Conservation (phyloP, 1,140 invertebrate species). For the Drosophila funebris region DNA sequence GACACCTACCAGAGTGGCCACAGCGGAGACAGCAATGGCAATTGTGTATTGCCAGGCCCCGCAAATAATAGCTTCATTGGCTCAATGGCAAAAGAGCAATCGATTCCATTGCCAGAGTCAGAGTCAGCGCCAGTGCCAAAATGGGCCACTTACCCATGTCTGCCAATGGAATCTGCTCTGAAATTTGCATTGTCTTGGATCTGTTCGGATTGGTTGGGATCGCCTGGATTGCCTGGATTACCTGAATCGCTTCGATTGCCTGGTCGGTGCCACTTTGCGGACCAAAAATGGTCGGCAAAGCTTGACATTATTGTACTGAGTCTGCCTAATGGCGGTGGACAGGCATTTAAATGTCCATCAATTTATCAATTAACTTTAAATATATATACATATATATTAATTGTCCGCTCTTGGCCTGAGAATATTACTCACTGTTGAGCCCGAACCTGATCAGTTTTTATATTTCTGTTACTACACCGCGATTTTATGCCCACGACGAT, state of each 20-base stretch:
- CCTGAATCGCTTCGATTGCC: background rate
- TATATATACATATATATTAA: slow-evolving; percentile 73
- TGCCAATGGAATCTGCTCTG: slow-evolving; percentile 69
- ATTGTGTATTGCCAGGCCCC: slow-evolving; percentile 55
- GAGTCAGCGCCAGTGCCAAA: slow-evolving; percentile 55
- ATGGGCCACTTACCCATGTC: slow-evolving; percentile 56
- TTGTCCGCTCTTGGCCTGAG: slow-evolving; percentile 50
- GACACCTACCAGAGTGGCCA: slow-evolving; percentile 62
- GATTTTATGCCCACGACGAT: slow-evolving; percentile 68
- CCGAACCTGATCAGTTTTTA: background rate
- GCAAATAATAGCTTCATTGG: slow-evolving; percentile 81
- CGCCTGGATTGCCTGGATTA: background rate
- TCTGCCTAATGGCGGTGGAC: slow-evolving; percentile 58
- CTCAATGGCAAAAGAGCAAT: slow-evolving; percentile 6
- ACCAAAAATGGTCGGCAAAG: slow-evolving; percentile 70
- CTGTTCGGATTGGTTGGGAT: background rate
- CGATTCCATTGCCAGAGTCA: slow-evolving; percentile 33
- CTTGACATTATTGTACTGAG: slow-evolving; percentile 67
- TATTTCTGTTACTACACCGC: background rate
- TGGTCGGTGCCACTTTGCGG: slow-evolving; percentile 33
- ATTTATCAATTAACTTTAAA: slow-evolving; percentile 71
- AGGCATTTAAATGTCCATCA: slow-evolving; percentile 74
- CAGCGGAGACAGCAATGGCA: slow-evolving; percentile 42
- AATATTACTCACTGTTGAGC: slow-evolving; percentile 41
- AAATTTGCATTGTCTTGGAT: slow-evolving; percentile 74